Conservation (phyloP, 2,797 vertebrate genomes). For the Menidia menidia region DNA sequence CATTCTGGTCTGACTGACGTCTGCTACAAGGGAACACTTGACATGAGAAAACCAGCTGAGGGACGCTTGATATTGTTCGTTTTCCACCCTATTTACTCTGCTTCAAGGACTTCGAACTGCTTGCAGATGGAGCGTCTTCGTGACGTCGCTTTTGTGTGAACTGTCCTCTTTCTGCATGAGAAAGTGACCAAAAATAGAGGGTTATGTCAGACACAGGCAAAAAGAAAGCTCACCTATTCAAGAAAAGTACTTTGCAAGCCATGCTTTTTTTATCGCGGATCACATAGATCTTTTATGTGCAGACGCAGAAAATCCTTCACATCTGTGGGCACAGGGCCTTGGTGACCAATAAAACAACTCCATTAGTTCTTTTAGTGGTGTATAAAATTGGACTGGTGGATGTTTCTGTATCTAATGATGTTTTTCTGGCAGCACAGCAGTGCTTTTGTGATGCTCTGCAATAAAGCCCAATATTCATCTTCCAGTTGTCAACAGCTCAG, state of each 20-base stretch:
- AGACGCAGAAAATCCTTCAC: too few relatives aligned
- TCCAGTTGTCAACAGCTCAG: background rate
- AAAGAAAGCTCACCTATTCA: background rate
- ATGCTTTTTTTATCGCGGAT: too few relatives aligned
- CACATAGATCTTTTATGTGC: too few relatives aligned
- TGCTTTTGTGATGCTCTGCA: background rate
- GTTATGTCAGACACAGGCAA: background rate
- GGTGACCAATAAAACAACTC: too few relatives aligned
- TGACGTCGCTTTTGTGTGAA: slow-evolving; percentile 83
- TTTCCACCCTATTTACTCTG: slow-evolving; percentile 77
- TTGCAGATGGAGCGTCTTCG: slow-evolving; percentile 80
- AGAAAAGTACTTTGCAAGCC: background rate
- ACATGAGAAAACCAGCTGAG: background rate
- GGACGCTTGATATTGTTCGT: background rate
- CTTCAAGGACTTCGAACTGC: slow-evolving; percentile 84
- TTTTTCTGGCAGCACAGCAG: background rate
- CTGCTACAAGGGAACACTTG: background rate
- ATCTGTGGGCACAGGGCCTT: too few relatives aligned
- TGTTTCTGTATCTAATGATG: background rate
- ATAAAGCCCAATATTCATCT: slow-evolving; percentile 11
- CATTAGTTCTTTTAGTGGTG: background rate
- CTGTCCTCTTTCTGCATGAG: slow-evolving; percentile 78
- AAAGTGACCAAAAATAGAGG: background rate
- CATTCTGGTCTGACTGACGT: background rate
- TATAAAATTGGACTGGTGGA: background rate